Conservation (phyloP, 2,888 invertebrate species). For the Xanthia icteritia region DNA sequence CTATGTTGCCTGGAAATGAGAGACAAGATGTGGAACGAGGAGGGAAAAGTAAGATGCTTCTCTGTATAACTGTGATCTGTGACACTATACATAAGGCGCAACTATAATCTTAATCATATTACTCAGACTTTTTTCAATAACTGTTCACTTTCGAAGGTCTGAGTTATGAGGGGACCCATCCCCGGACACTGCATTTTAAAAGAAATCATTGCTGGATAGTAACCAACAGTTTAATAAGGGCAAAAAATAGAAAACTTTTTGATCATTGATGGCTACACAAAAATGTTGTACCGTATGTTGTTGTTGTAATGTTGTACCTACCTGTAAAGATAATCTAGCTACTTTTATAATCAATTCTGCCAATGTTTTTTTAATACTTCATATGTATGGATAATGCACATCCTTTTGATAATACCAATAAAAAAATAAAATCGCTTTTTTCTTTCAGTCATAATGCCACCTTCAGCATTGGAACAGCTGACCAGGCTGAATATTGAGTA, state of each 20-base stretch:
- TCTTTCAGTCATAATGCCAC: constrained; percentile 98
- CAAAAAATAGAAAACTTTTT: background rate
- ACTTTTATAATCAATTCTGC: background rate
- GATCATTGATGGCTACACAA: background rate
- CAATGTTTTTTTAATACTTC: background rate
- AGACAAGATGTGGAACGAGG: constrained; percentile 98
- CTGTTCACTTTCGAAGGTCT: background rate
- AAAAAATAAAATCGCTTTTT: background rate
- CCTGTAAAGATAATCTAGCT: too few relatives aligned
- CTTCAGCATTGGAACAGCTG: constrained; percentile 97
- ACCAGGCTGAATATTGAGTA: constrained; percentile 98
- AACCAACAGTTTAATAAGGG: background rate
- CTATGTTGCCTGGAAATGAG: constrained; percentile 98
- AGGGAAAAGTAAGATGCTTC: constrained; percentile 95
- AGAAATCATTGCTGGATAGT: background rate
- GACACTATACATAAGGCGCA: too few relatives aligned
- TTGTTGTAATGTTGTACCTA: background rate
- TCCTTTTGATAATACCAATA: background rate
- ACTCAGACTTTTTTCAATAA: background rate
- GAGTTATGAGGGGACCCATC: background rate
- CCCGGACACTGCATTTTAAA: background rate
- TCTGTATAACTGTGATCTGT: constrained; percentile 1
- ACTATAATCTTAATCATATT: background rate
- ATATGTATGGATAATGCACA: background rate
- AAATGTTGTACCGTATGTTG: background rate